Percentiles rank a stretch among this genome's conserved stretches.
phyloP scores from a whole-genome alignment of 1,140 invertebrate species.

The Cyrtorhinus lividipennis region DNA sequence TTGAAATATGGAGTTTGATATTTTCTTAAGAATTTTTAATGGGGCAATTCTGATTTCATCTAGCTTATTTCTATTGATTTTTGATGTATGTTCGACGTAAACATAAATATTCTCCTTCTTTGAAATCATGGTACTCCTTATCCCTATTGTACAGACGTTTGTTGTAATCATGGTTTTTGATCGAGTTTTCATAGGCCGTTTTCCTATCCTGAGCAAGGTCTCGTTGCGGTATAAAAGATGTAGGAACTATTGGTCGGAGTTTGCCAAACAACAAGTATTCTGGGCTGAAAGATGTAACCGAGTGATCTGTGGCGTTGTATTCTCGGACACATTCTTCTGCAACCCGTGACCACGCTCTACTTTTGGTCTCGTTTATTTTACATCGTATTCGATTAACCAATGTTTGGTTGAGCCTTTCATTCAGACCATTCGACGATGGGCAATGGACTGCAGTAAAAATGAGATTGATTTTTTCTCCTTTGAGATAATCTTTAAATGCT shows the following conservation, averaged over 20 bases:
- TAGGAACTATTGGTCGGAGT: not conserved
- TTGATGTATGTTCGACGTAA: not conserved
- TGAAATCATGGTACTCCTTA: not conserved
- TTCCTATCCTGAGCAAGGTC: not conserved
- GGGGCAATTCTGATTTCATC: not conserved
- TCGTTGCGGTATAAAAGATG: too few species aligned
- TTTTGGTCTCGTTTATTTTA: not conserved
- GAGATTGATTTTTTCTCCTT: not conserved
- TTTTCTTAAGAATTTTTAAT: not conserved
- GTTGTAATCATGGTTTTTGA: too few species aligned
- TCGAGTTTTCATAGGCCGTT: too few species aligned
- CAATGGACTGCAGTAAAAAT: not conserved
- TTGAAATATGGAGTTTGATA: too few species aligned
- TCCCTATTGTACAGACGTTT: too few species aligned
- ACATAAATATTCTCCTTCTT: not conserved
- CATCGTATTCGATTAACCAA: not conserved
- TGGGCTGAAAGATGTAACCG: not conserved
- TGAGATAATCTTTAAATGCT: not conserved
- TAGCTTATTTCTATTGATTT: not conserved
- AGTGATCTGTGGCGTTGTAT: not conserved
- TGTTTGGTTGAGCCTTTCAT: slow-evolving; percentile 5
- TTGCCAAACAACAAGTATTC: not conserved
- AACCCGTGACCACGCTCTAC: not conserved
- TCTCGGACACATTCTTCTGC: not conserved
- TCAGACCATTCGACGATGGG: not conserved